phyloP scores from a whole-genome alignment of 2,113 vertebrate genomes.

The Acanthisitta chloris region DNA sequence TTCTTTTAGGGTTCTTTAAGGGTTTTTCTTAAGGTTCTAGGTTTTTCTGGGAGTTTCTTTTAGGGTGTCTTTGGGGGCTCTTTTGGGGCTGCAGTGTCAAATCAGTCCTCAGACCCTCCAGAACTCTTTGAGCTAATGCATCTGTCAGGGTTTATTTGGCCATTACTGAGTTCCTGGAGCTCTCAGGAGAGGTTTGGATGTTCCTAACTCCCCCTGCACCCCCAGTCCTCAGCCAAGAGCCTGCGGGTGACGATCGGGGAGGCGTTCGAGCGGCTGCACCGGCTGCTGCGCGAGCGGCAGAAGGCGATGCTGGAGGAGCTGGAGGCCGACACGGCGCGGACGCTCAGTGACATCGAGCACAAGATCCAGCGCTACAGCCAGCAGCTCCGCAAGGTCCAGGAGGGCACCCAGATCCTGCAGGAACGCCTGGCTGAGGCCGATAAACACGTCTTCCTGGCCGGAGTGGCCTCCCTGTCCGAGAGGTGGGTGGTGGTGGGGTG shows the following conservation, averaged over 20 bases:
- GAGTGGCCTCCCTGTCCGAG: conserved; percentile 87
- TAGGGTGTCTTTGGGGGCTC: not conserved
- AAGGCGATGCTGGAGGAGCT: conserved; percentile 98
- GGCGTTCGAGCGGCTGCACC: conserved; percentile 91
- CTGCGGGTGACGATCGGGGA: conserved; percentile 90
- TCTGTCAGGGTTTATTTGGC: not conserved
- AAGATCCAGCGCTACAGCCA: conserved; percentile 97
- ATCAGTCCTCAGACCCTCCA: not conserved
- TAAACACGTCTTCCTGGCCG: conserved; percentile 88
- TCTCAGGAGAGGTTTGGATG: not conserved
- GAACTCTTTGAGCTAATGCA: not conserved
- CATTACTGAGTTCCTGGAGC: not conserved
- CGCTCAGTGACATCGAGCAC: conserved; percentile 92
- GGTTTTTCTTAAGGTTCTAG: not conserved
- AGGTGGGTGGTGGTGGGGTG: conserved; percentile 63
- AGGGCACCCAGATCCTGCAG: conserved; percentile 95
- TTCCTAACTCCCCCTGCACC: not conserved
- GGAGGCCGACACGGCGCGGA: conserved; percentile 91
- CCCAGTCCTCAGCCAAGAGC: conserved; percentile 92
- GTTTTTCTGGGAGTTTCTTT: not conserved
- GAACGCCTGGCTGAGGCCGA: conserved; percentile 87
- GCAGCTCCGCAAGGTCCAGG: conserved; percentile 94
- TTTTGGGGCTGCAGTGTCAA: not conserved
- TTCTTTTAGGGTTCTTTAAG: not conserved
- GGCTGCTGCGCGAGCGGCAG: conserved; percentile 92